phyloP scores from a whole-genome alignment of 2,113 vertebrate species.

The Grammomys surdaster region DNA sequence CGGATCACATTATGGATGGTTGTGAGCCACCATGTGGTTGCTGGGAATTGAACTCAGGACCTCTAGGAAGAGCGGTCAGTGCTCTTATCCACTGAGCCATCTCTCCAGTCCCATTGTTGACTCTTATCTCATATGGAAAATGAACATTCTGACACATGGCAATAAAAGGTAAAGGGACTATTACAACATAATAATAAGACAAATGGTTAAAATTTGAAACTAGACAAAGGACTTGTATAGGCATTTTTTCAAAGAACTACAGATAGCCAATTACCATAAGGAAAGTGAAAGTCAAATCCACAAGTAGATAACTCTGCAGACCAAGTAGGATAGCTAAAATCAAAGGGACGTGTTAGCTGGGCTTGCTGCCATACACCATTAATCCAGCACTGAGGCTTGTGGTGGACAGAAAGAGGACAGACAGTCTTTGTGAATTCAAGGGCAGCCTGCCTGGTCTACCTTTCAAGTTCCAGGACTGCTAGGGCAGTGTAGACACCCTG shows the following conservation, averaged over 20 bases:
- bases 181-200: background rate
- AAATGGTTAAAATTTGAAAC: background rate
- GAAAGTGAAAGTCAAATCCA: background rate
- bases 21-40: too few relatives aligned
- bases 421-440: background rate
- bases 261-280: background rate
- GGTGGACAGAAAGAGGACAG: background rate
- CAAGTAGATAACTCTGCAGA: background rate
- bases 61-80: too few relatives aligned
- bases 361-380: background rate
- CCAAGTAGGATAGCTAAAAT: background rate
- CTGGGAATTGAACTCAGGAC: too few relatives aligned
- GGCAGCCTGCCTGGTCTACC: background rate
- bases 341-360: background rate
- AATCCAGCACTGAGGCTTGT: background rate
- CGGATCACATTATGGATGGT: too few relatives aligned
- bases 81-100: too few relatives aligned
- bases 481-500: background rate
- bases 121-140: slow-evolving; percentile 19
- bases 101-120: background rate
- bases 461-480: background rate
- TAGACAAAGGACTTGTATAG: background rate
- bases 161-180: slow-evolving; percentile 24
- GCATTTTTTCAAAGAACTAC: background rate
- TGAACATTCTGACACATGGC: background rate